Percentiles rank a stretch among this genome's conserved stretches.
Evolutionary conservation across 2,113 vertebrate genomes (phyloP).

Genomic region (Thunnus thynnus): DNA sequence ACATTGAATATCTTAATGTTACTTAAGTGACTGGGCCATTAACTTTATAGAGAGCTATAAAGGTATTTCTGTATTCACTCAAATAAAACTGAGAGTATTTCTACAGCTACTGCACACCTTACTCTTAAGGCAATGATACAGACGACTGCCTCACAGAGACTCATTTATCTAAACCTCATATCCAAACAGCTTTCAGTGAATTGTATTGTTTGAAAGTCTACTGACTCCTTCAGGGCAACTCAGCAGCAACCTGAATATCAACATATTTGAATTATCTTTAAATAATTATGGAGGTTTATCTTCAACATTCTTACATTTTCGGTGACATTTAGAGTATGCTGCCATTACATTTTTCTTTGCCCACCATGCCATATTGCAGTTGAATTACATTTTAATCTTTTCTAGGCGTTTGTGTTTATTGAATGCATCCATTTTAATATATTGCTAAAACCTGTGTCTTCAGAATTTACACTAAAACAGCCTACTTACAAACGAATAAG

Average conservation of each 20-base stretch:
- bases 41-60: background rate
- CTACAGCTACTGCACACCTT: background rate
- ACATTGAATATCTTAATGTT: background rate
- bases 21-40: background rate
- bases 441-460: background rate
- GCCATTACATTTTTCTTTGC: too few species aligned
- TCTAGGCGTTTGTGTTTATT: background rate
- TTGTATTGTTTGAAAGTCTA: slow-evolving; percentile 10
- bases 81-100: background rate
- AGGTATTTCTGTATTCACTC: slow-evolving; percentile 3
- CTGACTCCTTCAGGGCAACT: background rate
- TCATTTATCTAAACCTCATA: slow-evolving; percentile 19
- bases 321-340: too few species aligned
- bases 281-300: too few species aligned
- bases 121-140: slow-evolving; percentile 18
- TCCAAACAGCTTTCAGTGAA: slow-evolving; percentile 8
- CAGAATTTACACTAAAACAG: too few species aligned
- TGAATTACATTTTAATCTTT: background rate
- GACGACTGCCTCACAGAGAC: background rate
- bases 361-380: too few species aligned
- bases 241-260: background rate
- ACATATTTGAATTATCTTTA: too few species aligned
- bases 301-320: too few species aligned
- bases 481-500: background rate
- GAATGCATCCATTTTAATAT: background rate